These are phyloP conservation scores for Thera obeliscata DNA, from an alignment of 2,888 invertebrate species.

Conservation along the genomic window DNA sequence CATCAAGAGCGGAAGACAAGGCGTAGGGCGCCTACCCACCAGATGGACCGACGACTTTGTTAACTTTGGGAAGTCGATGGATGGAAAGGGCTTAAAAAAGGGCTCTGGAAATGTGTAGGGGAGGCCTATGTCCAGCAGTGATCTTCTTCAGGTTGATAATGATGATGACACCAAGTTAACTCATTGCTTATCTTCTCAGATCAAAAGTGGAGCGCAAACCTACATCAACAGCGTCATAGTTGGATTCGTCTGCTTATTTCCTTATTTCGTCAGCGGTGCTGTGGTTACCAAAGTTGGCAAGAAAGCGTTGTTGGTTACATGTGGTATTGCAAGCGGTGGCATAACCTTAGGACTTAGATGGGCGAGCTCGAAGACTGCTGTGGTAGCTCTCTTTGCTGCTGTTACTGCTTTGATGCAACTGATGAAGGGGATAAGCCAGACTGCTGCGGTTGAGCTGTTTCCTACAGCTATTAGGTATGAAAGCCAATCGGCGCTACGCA, in stretches of 20 bases:
- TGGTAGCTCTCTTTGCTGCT: constrained; percentile 61
- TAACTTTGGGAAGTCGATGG: too few relatives aligned
- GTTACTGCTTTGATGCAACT: constrained; percentile 56
- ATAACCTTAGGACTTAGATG: constrained; percentile 55
- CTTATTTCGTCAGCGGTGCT: constrained; percentile 52
- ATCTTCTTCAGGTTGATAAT: too few relatives aligned
- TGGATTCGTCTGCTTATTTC: constrained; percentile 50
- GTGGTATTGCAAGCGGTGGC: constrained; percentile 46
- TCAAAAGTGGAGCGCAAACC: constrained; percentile 54
- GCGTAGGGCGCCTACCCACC: too few relatives aligned
- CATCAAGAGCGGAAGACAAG: too few relatives aligned
- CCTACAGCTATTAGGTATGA: constrained; percentile 62
- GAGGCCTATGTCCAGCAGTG: too few relatives aligned
- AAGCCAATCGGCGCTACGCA: too few relatives aligned
- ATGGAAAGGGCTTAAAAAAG: too few relatives aligned
- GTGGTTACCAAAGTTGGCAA: constrained; percentile 61
- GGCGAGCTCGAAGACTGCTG: constrained; percentile 53
- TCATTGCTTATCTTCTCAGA: constrained; percentile 40
- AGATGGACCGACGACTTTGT: too few relatives aligned
- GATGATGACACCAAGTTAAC: too few relatives aligned
- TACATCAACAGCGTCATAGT: constrained; percentile 61
- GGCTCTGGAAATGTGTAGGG: too few relatives aligned
- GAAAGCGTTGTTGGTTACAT: constrained; percentile 51
- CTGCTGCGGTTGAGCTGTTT: constrained; percentile 56
- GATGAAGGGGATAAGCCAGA: constrained; percentile 56